phyloP scores from a whole-genome alignment of 2,797 vertebrate species.

The Anguilla megastoma region DNA sequence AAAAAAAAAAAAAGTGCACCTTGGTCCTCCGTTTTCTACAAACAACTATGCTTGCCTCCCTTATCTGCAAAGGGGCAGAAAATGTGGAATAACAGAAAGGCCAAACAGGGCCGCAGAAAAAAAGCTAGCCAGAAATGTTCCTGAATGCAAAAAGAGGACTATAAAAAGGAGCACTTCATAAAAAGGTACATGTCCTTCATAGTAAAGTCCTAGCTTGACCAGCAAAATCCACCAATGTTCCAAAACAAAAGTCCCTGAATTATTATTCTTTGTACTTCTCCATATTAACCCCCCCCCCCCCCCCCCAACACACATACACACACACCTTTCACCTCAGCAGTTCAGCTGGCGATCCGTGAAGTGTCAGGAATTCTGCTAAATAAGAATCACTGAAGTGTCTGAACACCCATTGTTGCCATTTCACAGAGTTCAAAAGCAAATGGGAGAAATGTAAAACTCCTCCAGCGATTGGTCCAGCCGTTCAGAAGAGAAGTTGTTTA shows the following conservation, averaged over 20 bases:
- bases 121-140: conserved; percentile 41
- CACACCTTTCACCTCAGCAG: conserved; percentile 42
- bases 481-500: conserved; percentile 28
- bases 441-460: conserved; percentile 40
- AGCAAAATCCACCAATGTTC: conserved; percentile 48
- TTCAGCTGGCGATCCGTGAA: conserved; percentile 61
- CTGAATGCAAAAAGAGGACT: not conserved
- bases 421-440: conserved; percentile 50
- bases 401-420: conserved; percentile 50
- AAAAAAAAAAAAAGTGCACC: conserved; percentile 47
- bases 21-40: conserved; percentile 48
- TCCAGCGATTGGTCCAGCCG: conserved; percentile 38
- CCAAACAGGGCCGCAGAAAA: conserved; percentile 50
- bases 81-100: not conserved
- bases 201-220: conserved; percentile 6
- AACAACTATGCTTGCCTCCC: conserved; percentile 47
- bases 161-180: conserved; percentile 24
- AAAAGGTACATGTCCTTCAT: not conserved
- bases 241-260: conserved; percentile 27
- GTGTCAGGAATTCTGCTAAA: conserved; percentile 64
- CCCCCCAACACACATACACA: not conserved
- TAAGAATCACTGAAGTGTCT: conserved; percentile 44
- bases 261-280: conserved; percentile 49
- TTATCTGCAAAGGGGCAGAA: conserved; percentile 53
- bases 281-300: conserved; percentile 45